Conservation (phyloP, 2,113 vertebrate genomes). For the Coregonus clupeaformis region DNA sequence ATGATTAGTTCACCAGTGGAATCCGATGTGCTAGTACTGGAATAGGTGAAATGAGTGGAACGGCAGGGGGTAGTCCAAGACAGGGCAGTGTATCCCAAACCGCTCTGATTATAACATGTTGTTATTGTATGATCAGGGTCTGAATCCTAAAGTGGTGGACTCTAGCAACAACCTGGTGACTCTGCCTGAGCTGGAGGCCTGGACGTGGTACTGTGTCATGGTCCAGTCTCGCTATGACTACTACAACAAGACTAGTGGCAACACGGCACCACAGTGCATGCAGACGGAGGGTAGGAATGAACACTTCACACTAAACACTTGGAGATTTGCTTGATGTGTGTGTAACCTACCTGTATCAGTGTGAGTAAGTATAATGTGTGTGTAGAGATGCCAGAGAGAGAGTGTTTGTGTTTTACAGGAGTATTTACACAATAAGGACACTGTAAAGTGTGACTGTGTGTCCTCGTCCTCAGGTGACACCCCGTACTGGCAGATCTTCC, state of each 20-base stretch:
- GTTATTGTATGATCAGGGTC: not conserved
- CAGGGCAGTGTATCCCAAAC: no score
- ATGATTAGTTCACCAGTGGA: no score
- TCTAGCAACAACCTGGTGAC: slow-evolving; percentile 36
- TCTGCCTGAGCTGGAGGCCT: slow-evolving; percentile 43
- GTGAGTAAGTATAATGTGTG: no score
- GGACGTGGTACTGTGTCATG: slow-evolving; percentile 66
- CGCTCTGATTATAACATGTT: no score
- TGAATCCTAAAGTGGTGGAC: not conserved
- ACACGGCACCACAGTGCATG: slow-evolving; percentile 48
- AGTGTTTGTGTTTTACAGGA: no score
- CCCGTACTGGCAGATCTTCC: slow-evolving; percentile 53
- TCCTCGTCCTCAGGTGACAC: slow-evolving; percentile 39
- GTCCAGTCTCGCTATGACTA: slow-evolving; percentile 44
- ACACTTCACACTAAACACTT: no score
- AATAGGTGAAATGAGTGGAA: no score
- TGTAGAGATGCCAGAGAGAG: no score
- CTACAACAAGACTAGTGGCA: slow-evolving; percentile 57
- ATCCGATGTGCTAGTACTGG: no score
- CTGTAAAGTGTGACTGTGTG: not conserved
- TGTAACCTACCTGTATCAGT: no score
- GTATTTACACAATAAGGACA: not conserved
- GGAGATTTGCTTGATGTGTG: no score
- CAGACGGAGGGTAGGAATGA: slow-evolving; percentile 57
- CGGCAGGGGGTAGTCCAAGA: no score